phyloP scores from a whole-genome alignment of 2,888 invertebrate genomes.

The Oligia latruncula region DNA sequence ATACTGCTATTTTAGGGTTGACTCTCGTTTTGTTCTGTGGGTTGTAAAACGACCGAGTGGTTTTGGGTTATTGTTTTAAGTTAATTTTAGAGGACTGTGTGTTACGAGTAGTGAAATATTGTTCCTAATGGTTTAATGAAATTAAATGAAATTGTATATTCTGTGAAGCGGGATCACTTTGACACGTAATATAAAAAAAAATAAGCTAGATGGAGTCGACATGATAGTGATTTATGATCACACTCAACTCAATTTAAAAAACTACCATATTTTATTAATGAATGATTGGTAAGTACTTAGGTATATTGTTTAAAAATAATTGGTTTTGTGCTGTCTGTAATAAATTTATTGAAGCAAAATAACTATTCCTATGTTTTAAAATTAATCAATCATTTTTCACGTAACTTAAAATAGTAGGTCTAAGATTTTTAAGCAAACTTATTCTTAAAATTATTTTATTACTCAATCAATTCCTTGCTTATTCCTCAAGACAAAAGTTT shows the following conservation, averaged over 20 bases:
- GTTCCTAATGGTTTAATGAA: no score
- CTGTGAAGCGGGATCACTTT: no score
- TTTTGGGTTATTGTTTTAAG: slow-evolving; percentile 40
- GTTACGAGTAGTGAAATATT: neutral
- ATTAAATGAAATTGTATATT: no score
- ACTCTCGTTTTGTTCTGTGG: slow-evolving; percentile 38
- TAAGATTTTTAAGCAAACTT: no score
- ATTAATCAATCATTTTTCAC: no score
- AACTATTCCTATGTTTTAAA: neutral
- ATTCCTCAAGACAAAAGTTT: no score
- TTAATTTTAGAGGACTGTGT: slow-evolving; percentile 17
- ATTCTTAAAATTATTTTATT: no score
- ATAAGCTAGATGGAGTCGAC: no score
- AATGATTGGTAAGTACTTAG: neutral
- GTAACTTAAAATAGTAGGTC: no score
- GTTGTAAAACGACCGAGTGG: slow-evolving; percentile 28
- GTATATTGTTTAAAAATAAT: neutral
- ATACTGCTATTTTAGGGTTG: slow-evolving; percentile 80
- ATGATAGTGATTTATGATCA: neutral
- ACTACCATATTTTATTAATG: neutral
- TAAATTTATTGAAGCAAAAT: neutral
- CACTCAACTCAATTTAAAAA: neutral
- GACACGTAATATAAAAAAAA: no score
- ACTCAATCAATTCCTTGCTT: no score
- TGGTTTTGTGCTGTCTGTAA: neutral